Evolutionary conservation across 2,797 vertebrate species (phyloP).

Genomic region (Falco peregrinus): DNA sequence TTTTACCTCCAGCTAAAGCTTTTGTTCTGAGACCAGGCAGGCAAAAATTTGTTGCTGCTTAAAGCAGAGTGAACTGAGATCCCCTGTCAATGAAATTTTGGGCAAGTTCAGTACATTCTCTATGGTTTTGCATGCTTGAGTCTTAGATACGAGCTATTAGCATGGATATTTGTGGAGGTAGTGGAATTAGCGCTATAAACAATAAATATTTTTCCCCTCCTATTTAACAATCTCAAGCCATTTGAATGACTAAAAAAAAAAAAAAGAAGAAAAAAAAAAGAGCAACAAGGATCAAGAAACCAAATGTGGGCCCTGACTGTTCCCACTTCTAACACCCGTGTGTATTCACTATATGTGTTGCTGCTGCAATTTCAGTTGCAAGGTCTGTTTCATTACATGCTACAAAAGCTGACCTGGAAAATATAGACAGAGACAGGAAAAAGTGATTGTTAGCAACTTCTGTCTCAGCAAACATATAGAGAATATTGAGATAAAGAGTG

Average conservation of each 20-base stretch:
- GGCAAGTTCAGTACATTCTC: background rate
- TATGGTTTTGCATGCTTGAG: background rate
- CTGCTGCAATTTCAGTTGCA: background rate
- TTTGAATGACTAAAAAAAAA: background rate
- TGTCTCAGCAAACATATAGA: background rate
- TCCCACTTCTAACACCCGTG: background rate
- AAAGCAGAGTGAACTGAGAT: background rate
- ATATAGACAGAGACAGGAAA: background rate
- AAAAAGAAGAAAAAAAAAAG: background rate
- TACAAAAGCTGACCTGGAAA: background rate
- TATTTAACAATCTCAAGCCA: background rate
- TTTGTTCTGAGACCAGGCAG: background rate
- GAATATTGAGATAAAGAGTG: background rate
- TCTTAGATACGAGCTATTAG: background rate
- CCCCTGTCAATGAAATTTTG: background rate
- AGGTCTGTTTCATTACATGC: background rate
- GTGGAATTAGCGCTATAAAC: background rate
- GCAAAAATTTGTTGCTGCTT: background rate
- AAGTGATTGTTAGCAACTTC: background rate
- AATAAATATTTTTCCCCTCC: background rate
- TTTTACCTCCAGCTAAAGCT: background rate
- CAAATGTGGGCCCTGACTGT: background rate
- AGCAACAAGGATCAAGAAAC: background rate
- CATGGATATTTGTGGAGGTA: background rate
- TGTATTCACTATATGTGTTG: background rate